Evolutionary conservation across 2,888 invertebrate genomes (phyloP).

Genomic region (Brachylomia viminalis): DNA sequence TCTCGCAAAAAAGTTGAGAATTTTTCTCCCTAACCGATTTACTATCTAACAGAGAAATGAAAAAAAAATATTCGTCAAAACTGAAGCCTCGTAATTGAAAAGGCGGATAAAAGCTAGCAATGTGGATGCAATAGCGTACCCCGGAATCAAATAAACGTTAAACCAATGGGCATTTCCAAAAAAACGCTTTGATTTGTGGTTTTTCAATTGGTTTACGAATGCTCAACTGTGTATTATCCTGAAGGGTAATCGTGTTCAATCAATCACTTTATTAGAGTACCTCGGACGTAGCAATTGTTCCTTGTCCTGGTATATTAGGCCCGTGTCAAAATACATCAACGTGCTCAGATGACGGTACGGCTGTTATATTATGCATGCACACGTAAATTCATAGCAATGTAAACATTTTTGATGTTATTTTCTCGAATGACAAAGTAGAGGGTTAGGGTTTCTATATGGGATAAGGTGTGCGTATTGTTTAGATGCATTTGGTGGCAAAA

Average conservation of each 20-base stretch:
- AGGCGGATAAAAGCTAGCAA: conserved; percentile 36
- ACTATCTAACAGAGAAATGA: conserved; percentile 25
- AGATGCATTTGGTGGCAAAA: neutral
- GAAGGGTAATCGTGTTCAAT: conserved; percentile 64
- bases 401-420: conserved; percentile 43
- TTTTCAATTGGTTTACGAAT: conserved; percentile 65
- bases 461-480: conserved; percentile 8
- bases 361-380: conserved; percentile 49
- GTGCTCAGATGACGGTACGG: conserved; percentile 23
- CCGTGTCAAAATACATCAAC: conserved; percentile 51
- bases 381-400: conserved; percentile 56
- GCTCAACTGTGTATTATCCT: conserved; percentile 52
- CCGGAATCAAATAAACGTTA: conserved; percentile 46
- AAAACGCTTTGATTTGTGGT: conserved; percentile 60
- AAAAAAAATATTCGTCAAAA: conserved; percentile 38
- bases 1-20: neutral
- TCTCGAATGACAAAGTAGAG: conserved; percentile 17
- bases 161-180: conserved; percentile 47
- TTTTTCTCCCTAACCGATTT: conserved; percentile 15
- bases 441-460: conserved; percentile 5
- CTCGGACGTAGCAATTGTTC: conserved; percentile 55
- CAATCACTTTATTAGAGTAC: conserved; percentile 63
- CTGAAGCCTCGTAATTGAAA: conserved; percentile 49
- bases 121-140: conserved; percentile 55
- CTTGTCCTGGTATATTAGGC: conserved; percentile 50